Evolutionary conservation across 2,113 vertebrate genomes (phyloP), one percentile per base, ranked within the genome.

Genomic region (Rostratula benghalensis): DNA sequence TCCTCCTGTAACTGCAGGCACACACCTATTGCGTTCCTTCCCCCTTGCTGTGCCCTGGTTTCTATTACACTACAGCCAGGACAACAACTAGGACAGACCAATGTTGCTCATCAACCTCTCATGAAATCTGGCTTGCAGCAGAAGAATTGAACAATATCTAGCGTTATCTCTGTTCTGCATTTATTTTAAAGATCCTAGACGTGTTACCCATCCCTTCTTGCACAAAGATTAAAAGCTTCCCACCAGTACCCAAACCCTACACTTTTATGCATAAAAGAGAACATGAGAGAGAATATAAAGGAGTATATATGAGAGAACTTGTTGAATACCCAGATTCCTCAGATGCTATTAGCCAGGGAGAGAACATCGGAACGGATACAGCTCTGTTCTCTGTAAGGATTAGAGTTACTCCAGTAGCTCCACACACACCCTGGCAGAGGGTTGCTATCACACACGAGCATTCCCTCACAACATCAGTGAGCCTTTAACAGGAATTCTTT

Each of bases 21-120:
- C 24, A 15, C 1, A 1, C 25, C 64, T 35, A 8, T 3, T 23
- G 7, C 1, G 0, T 27, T 25, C 39, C 30, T 35, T 30, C n/a
- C 41, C 3, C 1, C 1, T 15, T 46, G 33, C 39, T 30, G 0
- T 13, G 28, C 7, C 28, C 68, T 59, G 22, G 15, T 28, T 73
- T 46, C 69, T 9, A 3, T 22, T 24, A 17, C 25, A 28, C 30
- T 1, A 46, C 31, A 74, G 45, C 18, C 45, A 56, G 25, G 22
- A 22, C 4, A 43, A 51, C 1, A 53, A 33, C 28, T 28, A 43
- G 43, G 48, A 57, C 35, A 85, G 9, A 53, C 5, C 24, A 53
- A 6, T 4, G 22, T 0, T 41, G 65, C 5, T 20, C 35, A 76
- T 20, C 63, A 74, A 31, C 8, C 21, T 10, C 45, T 53, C 28